Conservation (phyloP, 2,113 vertebrate genomes). For the Neolamprologus sp. region DNA sequence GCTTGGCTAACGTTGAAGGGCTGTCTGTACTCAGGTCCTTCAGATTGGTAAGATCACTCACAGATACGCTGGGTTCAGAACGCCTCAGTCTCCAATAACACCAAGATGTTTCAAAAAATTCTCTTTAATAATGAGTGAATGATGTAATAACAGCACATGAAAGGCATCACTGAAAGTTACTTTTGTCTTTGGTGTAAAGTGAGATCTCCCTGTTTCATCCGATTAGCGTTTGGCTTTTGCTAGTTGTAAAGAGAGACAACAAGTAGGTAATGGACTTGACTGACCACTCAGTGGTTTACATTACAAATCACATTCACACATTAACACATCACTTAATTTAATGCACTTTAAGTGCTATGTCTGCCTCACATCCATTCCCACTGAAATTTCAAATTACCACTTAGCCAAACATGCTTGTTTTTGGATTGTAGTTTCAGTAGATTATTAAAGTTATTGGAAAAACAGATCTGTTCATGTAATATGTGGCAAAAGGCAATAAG, state of each 20-base stretch:
- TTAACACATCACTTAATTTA: background rate
- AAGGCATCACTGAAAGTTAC: background rate
- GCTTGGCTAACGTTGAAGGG: slow-evolving; percentile 91
- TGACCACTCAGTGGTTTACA: background rate
- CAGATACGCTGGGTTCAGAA: background rate
- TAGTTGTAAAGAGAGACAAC: background rate
- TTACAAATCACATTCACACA: background rate
- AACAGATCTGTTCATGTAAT: background rate
- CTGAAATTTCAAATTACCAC: background rate
- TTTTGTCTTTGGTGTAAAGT: background rate
- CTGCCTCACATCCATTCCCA: background rate
- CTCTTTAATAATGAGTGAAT: background rate
- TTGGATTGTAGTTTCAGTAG: background rate
- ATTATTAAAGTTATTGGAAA: background rate
- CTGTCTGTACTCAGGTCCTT: slow-evolving; percentile 95
- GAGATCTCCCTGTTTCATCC: background rate
- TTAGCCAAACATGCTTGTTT: background rate
- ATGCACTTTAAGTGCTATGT: background rate
- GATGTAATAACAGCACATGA: background rate
- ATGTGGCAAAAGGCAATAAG: background rate
- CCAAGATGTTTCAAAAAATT: background rate
- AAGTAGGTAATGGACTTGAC: background rate
- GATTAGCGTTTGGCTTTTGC: background rate
- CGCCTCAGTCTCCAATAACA: background rate
- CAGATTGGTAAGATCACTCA: slow-evolving; percentile 81